Evolutionary conservation across 1,140 invertebrate genomes (phyloP).

Genomic region (Cydia splendana): DNA sequence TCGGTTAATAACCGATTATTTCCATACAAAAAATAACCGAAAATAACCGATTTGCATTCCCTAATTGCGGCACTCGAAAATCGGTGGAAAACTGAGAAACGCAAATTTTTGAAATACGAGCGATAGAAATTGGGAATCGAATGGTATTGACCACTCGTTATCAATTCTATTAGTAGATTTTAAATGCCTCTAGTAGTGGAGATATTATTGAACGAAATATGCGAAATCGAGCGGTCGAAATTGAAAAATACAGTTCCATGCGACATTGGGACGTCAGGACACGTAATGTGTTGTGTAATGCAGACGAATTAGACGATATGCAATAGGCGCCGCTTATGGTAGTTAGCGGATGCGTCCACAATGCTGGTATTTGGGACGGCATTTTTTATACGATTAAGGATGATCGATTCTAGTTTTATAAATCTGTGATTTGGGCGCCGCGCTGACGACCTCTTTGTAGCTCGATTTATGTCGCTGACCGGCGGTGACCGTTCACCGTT

Average conservation of each 20-base stretch:
- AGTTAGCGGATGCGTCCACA: slow-evolving; percentile 19
- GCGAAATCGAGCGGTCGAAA: too few relatives aligned
- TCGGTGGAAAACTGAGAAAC: too few relatives aligned
- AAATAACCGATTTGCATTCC: too few relatives aligned
- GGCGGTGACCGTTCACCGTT: not conserved
- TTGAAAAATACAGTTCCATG: not conserved
- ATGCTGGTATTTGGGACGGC: slow-evolving; percentile 6
- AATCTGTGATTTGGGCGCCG: not conserved
- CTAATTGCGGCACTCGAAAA: too few relatives aligned
- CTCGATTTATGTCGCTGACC: not conserved
- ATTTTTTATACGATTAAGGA: not conserved
- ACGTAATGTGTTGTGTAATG: slow-evolving; percentile 29
- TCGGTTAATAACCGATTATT: too few relatives aligned
- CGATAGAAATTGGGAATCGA: too few relatives aligned
- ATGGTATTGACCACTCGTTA: too few relatives aligned
- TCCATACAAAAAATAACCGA: too few relatives aligned
- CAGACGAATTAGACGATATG: slow-evolving; percentile 14
- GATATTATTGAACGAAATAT: too few relatives aligned
- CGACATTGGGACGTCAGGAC: slow-evolving; percentile 16
- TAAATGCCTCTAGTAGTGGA: too few relatives aligned
- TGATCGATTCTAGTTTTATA: slow-evolving; percentile 3
- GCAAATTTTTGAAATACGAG: too few relatives aligned
- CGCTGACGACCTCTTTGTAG: not conserved
- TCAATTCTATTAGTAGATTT: too few relatives aligned
- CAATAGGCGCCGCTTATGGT: slow-evolving; percentile 29